Base-by-base conservation (phyloP, 2,888 invertebrate species). In the Ormyrus nitidulus region DNA sequence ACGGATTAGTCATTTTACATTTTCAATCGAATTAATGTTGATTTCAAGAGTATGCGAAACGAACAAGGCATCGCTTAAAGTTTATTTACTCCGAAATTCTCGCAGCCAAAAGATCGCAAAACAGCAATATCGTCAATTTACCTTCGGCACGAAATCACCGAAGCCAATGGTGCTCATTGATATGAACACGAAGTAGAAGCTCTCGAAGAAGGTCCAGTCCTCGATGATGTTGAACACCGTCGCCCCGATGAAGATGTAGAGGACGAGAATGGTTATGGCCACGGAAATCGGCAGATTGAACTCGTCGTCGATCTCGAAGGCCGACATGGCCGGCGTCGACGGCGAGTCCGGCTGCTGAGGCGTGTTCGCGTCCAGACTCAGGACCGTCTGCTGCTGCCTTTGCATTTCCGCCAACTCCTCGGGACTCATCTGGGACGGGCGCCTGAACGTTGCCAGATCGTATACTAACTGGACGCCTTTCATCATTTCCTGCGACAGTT, bases 81-180 rank as follows among this genome's bases (percentile, higher is more conserved):
- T 1, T 34, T 34, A 34, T 2, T 34, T 2, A 34, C 3, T 34
- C 34, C 34, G 34, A 7, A n/a, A 11, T 54, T 51, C 1, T 5
- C 9, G 8, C 44, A 7, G 54, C 48, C 9, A n/a, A 8, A 77
- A 61, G 5, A 61, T 34, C 11, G 34, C 51, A 0, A 56, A 11
- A 69, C 34, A 7, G 3, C 9, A 11, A 10, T 13, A 9, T 10
- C 44, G 13, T 13, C 48, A 10, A 71, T 76, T 87, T 86, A 93
- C 93, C 90, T 95, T 93, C 0, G 98, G 98, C 0, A 98, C 96
- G 82, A 95, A 93, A 91, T 98, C 98, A 3, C 98, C 98, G 85
- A 98, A 96, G n/a, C 99, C 99, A 79, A 99, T 98, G 0, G 99
- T 99, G 0, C 97, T 97, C 94, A 98, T 96, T 0, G 98, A 98